Evolutionary conservation across 2,888 invertebrate species (phyloP).

Genomic region (Eustalomyia histrio): DNA sequence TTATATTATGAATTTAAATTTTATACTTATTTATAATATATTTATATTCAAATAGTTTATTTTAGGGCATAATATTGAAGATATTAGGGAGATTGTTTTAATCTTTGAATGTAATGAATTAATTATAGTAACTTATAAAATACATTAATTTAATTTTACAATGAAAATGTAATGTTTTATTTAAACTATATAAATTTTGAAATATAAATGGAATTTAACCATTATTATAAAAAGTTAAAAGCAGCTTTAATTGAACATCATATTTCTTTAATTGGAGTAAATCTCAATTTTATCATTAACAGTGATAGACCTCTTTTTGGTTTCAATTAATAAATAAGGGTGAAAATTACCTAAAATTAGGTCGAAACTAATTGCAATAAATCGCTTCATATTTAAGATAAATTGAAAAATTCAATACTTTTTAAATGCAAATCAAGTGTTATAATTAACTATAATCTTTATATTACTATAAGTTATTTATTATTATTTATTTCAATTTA

Average conservation of each 20-base stretch:
- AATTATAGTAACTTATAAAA: conserved; percentile 74
- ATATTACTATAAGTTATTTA: too few species aligned
- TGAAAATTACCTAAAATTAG: conserved; percentile 78
- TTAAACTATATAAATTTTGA: conserved; percentile 82
- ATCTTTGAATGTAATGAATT: conserved; percentile 73
- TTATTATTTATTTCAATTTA: too few species aligned
- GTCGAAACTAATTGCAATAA: conserved; percentile 81
- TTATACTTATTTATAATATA: too few species aligned
- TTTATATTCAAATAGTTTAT: conserved; percentile 79
- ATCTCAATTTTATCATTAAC: conserved; percentile 69
- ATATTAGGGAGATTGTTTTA: conserved; percentile 77
- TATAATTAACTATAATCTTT: conserved; percentile 71
- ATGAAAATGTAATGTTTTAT: conserved; percentile 85
- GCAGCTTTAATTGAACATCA: conserved; percentile 82
- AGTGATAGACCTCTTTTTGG: conserved; percentile 82
- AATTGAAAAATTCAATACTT: conserved; percentile 78
- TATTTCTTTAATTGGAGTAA: conserved; percentile 83
- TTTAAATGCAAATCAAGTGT: conserved; percentile 75
- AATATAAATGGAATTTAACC: conserved; percentile 71
- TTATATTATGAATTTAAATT: conserved; percentile 77
- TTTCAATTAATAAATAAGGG: conserved; percentile 80
- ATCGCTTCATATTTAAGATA: conserved; percentile 80
- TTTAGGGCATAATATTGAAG: conserved; percentile 80
- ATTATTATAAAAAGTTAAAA: conserved; percentile 82
- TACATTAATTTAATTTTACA: conserved; percentile 81